Conservation (phyloP, 2,888 invertebrate genomes). For the Ceraclea dissimilis region DNA sequence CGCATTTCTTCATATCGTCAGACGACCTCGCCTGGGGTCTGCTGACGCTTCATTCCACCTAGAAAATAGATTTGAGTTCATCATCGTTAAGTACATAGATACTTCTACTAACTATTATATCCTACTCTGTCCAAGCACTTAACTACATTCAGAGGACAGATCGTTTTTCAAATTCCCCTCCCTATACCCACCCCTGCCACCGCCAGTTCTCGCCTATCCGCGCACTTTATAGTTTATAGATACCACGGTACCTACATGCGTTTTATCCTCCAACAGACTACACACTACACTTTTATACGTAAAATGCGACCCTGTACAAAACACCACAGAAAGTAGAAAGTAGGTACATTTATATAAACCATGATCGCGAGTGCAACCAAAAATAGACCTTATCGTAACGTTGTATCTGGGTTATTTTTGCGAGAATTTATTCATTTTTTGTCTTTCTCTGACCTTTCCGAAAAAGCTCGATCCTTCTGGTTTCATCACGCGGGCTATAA, state of each 20-base stretch:
- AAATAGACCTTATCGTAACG: neutral
- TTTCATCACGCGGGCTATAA: conserved; percentile 16
- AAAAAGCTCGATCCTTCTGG: conserved; percentile 22
- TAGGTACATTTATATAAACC: neutral
- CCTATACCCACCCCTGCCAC: conserved; percentile 10
- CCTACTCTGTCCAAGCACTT: conserved; percentile 14
- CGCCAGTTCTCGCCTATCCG: conserved; percentile 4
- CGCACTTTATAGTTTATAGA: conserved; percentile 8
- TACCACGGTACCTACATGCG: conserved; percentile 19
- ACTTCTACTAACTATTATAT: too few species aligned
- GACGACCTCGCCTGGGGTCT: too few species aligned
- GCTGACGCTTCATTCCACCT: too few species aligned
- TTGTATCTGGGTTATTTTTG: conserved; percentile 6
- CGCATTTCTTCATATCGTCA: too few species aligned
- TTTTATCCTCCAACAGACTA: conserved; percentile 20
- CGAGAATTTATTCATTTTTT: neutral
- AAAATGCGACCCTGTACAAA: conserved; percentile 10
- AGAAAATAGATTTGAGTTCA: too few species aligned
- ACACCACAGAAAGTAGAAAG: neutral
- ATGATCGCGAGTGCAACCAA: neutral
- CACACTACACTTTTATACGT: conserved; percentile 21
- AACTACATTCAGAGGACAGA: conserved; percentile 17
- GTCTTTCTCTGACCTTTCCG: conserved; percentile 12
- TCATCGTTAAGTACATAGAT: too few species aligned
- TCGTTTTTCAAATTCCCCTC: conserved; percentile 25